Evolutionary conservation across 2,888 invertebrate species (phyloP), one percentile per base, ranked within the genome.

Genomic region (Pristionchus arcanus): DNA sequence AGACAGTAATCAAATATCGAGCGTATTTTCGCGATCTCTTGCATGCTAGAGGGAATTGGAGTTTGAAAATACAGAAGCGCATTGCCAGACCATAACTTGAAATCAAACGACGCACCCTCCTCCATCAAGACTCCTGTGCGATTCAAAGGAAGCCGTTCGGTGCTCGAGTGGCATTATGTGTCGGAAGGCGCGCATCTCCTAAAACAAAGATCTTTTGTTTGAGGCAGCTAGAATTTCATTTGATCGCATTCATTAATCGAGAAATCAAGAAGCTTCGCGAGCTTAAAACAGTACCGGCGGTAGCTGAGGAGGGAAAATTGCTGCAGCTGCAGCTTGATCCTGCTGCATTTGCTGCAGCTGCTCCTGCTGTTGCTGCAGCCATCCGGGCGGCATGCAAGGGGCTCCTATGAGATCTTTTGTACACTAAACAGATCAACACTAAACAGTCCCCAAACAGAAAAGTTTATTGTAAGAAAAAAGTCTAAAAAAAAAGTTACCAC

Each of bases 111-210:
- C 81, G 11, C 1, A 77, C 74, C 74, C 74, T 77, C 74, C 74
- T 28, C 74, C 81, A 81, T 49, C 42, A n/a, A 81, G 4, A 21
- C 81, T 81, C 28, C 81, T 25, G 13, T 81, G 81, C 28, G 81
- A 81, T 19, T 81, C 81, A 53, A 81, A 81, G 2, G 81, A 81
- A 0, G 81, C 81, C 28, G 42, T 42, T 19, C 81, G 81, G 28
- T 81, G 81, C 81, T 81, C 81, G 49, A 81, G 81, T 2, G 81
- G 81, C 81, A 81, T 81, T 9, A 81, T 81, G 81, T 81, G n/a
- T 0, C 81, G 49, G 16, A 81, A 81, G 28, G 81, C 81, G 3
- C 81, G 81, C 49, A 81, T 49, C n/a, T 81, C 81, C 81, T 81
- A 21, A 81, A 28, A 42, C 21, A 13, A 42, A 9, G 0, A 13